Percentiles rank a stretch among this genome's conserved stretches.
phyloP scores from a whole-genome alignment of 2,888 invertebrate species.

The Mesorhabditis spiculigera region DNA sequence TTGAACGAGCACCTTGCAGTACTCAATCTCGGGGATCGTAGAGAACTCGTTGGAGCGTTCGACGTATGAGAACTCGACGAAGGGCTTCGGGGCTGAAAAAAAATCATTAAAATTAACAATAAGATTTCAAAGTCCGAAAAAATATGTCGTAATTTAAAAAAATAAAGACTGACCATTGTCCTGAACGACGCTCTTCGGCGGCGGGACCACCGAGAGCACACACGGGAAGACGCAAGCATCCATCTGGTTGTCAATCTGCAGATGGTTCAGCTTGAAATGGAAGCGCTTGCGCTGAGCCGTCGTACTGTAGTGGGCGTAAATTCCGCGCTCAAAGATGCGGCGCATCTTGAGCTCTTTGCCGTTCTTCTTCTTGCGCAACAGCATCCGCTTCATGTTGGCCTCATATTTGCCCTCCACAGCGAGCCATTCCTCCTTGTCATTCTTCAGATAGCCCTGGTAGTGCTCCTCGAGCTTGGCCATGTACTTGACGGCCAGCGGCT shows the following conservation, averaged over 20 bases:
- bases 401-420: slow-evolving; percentile 25
- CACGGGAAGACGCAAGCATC: slow-evolving; percentile 88
- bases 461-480: slow-evolving; percentile 55
- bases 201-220: slow-evolving; percentile 86
- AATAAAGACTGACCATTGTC: slow-evolving; percentile 70
- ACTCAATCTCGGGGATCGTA: slow-evolving; percentile 63
- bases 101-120: not conserved
- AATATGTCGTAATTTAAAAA: too few species aligned
- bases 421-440: slow-evolving; percentile 16
- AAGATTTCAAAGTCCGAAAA: too few species aligned
- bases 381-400: slow-evolving; percentile 74
- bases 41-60: slow-evolving; percentile 80
- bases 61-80: slow-evolving; percentile 88
- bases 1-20: slow-evolving; percentile 87
- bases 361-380: slow-evolving; percentile 44
- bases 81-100: slow-evolving; percentile 78
- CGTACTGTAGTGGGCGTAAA: slow-evolving; percentile 58
- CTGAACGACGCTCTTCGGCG: slow-evolving; percentile 87
- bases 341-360: slow-evolving; percentile 39
- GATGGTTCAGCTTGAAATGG: slow-evolving; percentile 79
- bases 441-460: slow-evolving; percentile 23
- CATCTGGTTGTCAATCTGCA: slow-evolving; percentile 83
- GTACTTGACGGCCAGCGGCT: slow-evolving; percentile 66
- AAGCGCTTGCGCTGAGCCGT: slow-evolving; percentile 81
- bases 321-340: slow-evolving; percentile 44